Percentiles rank a stretch among this genome's conserved stretches.
Conservation (phyloP, 2,797 vertebrate species). For the Muscicapa comitata region DNA sequence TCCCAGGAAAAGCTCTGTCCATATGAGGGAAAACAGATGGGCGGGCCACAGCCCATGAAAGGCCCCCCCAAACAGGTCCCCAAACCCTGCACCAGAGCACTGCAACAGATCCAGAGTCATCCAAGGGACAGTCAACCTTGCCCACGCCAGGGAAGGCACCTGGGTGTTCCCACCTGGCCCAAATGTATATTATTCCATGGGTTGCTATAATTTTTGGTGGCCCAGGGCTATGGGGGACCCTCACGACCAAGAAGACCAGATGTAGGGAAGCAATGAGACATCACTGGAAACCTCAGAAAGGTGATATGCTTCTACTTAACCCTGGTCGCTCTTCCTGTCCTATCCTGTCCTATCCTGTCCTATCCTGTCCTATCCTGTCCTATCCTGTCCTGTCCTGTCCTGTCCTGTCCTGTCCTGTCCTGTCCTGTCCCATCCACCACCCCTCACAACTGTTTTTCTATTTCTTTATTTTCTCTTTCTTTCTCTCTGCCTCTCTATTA, state of each 20-base stretch:
- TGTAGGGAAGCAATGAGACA: fast-evolving
- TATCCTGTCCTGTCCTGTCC: fast-evolving
- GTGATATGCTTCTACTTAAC: background rate
- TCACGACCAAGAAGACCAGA: background rate
- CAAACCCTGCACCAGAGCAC: too few relatives aligned
- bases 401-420: too few relatives aligned
- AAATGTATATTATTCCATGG: fast-evolving
- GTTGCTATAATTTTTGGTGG: background rate
- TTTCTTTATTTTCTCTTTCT: background rate
- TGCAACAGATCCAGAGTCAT: background rate
- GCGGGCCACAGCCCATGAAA: background rate
- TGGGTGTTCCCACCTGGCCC: background rate
- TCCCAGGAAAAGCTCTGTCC: background rate
- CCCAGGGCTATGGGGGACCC: fast-evolving
- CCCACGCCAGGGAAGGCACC: background rate
- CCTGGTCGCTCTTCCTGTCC: background rate
- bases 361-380: too few relatives aligned
- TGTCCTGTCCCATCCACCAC: background rate
- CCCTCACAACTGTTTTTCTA: background rate
- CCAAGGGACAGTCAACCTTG: background rate
- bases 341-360: background rate
- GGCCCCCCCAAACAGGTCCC: background rate
- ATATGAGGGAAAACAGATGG: background rate
- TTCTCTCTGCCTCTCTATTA: background rate
- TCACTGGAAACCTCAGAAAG: fast-evolving